These are phyloP conservation scores for Struthio camelus DNA, from an alignment of 2,113 vertebrate species.

Conservation along the genomic window DNA sequence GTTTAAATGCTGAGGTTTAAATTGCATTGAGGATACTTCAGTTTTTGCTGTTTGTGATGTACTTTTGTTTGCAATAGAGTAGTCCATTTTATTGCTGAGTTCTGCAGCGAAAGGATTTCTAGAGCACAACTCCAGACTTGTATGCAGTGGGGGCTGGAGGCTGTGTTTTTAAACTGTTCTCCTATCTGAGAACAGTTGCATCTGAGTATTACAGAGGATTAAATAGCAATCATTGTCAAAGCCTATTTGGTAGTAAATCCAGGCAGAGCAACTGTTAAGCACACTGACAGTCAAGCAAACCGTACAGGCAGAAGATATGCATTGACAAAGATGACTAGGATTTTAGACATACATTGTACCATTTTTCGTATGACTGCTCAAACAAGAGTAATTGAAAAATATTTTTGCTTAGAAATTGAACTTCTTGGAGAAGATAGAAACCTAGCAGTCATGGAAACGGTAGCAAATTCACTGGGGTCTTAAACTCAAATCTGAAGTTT, in stretches of 20 bases:
- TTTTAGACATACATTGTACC: not conserved
- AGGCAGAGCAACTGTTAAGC: conserved; percentile 77
- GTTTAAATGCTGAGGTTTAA: not conserved
- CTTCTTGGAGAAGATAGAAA: not conserved
- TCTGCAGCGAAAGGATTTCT: not conserved
- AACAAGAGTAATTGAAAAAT: not conserved
- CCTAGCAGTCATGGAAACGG: not conserved
- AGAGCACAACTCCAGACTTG: not conserved
- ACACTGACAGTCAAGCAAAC: conserved; percentile 66
- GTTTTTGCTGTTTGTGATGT: not conserved
- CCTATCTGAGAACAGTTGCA: conserved; percentile 62
- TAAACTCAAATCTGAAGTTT: not conserved
- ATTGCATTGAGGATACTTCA: not conserved
- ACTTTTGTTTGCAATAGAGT: not conserved
- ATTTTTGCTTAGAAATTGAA: not conserved
- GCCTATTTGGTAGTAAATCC: conserved; percentile 81
- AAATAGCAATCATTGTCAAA: conserved; percentile 81
- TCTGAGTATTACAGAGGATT: conserved; percentile 78
- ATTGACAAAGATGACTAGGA: not conserved
- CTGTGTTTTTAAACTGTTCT: conserved; percentile 17
- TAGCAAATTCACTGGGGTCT: not conserved
- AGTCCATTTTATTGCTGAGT: not conserved
- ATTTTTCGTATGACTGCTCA: conserved; percentile 3
- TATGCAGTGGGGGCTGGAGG: not conserved
- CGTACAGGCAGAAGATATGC: not conserved